Evolutionary conservation across 1,140 invertebrate species (phyloP), one percentile per base, ranked within the genome.

Genomic region (Chrysoperla carnea): DNA sequence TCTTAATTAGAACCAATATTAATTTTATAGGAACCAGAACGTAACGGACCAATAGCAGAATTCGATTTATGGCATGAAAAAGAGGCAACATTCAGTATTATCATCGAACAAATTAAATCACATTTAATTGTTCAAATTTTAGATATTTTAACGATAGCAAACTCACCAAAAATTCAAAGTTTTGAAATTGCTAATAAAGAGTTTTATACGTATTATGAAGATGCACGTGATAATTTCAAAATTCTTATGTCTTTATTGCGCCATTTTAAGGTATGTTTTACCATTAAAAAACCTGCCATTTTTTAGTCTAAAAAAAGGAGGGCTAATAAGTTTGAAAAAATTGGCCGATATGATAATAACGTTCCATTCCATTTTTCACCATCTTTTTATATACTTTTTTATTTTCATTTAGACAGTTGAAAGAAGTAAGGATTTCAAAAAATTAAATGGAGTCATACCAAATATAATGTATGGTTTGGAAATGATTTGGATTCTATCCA

Each of bases 161-260:
- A 71, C 4, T 75, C 72, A 1, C 49, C 60, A 3, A 58, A 65
- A 35, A 50, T 64, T 6, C 51, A 52, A 9, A 60, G 61, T 12
- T 78, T 81, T 57, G 57, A 67, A 33, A 56, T 59, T 40, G 64
- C 68, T 33, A 52, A 69, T 45, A 55, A 66, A 1, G 75, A 77
- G 38, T 59, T 90, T 0, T 65, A 75, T 42, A 75, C 77, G 37
- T 66, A 74, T 49, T 84, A 81, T 46, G 68, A 73, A n/a, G 67
- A 84, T 52, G 81, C 87, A 1, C 78, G 79, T 50, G 84, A 92
- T 51, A 92, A 90, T 56, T 70, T 81, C 1, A 78, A 85, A 46
- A 91, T 91, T 60, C 57, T 93, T 8, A 75, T 72, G 0, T 88
- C 86, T 1, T 63, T 91, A 8, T 69, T 80, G 45, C 68, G 84